Base-by-base conservation (phyloP, 2,797 vertebrate species). In the Oreortyx pictus region DNA sequence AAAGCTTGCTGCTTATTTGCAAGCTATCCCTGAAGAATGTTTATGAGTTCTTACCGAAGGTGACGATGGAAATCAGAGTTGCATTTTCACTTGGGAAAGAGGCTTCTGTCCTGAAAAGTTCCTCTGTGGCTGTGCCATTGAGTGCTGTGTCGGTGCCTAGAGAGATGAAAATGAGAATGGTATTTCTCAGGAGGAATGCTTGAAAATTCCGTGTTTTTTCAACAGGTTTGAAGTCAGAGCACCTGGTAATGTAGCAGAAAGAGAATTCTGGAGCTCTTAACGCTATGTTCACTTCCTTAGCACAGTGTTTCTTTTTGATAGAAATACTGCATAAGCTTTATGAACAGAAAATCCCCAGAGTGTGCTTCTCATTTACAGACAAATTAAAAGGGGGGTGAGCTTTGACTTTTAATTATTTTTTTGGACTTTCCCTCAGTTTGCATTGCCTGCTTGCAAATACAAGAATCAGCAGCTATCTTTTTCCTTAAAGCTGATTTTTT, bases 241-340 rank as follows among this genome's bases (percentile, higher is more conserved):
- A 33, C 6, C 44, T 47, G 41, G 41, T 25, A 6, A 52, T 73
- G 57, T 57, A 35, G 14, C 43, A 62, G 61, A 59, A 82, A 68
- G 43, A 46, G 61, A 25, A 33, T 70, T 43, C 6, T 57, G 29
- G 27, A 85, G 52, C 47, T 62, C 65, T 16, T 61, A 33, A 33
- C 7, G n/a, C 46, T 31, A 9, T 6, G 27, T 43, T 90, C 33
- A 1, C 35, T 54, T 39, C 50, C 46, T 37, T 73, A 8, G 20
- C 0, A 1, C 56, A 4, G 13, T 4, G 3, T 44, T 77, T 70
- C 0, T 1, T 77, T 77, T 50, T 35, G 44, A 35, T 43, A 25
- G 39, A 17, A 50, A 22, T 25, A 39, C 16, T 20, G 43, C 31
- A 35, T 46, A 29, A 52, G 33, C 20, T 62, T 57, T 57, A 47